Base-by-base conservation (phyloP, 2,888 invertebrate genomes). In the Nezara viridula region DNA sequence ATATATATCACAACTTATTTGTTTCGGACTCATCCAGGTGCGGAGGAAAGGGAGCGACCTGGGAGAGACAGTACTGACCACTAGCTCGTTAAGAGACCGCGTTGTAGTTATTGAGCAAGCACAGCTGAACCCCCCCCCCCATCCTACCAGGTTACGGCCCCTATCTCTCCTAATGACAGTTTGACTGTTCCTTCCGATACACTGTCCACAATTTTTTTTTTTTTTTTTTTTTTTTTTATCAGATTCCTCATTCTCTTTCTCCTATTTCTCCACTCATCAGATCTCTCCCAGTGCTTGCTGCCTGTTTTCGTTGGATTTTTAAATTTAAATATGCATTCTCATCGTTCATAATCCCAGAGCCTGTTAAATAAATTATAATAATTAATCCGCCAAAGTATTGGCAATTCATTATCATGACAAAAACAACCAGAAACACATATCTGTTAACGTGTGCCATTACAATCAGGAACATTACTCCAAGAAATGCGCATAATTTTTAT, bases 121-220 rank as follows among this genome's bases (percentile, higher is more conserved):
- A 66, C 32, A 66, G 66, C 66, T 66, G 32, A 66, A 66, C 66
- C 32, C 66, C 66, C 19, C 66, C 14, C 60, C 60, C 60, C 14
- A 2, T 27, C 14, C 27, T 0, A 5, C 60, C 32, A 32, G 66
- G 66, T 66, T 66, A 66, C 66, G 32, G 66, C 66, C 66, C 32
- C 66, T 66, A 66, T 32, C 66, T 32, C 66, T 66, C 66, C 66
- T 66, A 66, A 66, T 66, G 66, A 66, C 66, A 66, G 66, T 66
- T 66, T 66, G 66, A 66, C 66, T 66, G 19, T 66, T 66, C 66
- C 66, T 66, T 66, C 66, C 16, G 66, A 66, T 66, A 32, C 66
- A 66, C 66, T 66, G 32, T 32, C 27, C 16, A 37, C 66, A 32
- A n/a, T n/a, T n/a, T n/a, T n/a, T n/a, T n/a, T n/a, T n/a, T n/a